Evolutionary conservation across 2,113 vertebrate genomes (phyloP).

Genomic region (Neogale vison): DNA sequence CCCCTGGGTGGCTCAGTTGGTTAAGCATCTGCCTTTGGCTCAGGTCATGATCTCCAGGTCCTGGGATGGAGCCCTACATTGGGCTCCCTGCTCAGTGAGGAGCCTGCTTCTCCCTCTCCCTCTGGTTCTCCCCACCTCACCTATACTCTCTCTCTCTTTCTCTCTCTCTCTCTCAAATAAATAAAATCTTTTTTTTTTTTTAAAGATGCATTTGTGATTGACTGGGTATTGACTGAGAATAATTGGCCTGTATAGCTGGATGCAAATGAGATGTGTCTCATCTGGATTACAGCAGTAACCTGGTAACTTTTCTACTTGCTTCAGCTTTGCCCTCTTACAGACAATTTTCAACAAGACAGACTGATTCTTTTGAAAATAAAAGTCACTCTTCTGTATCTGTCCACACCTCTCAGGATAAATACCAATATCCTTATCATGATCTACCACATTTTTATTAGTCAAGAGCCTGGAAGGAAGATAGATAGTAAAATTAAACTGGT

Average conservation of each 20-base stretch:
- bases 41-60: too few relatives aligned
- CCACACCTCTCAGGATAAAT: background rate
- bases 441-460: background rate
- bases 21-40: too few relatives aligned
- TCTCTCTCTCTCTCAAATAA: background rate
- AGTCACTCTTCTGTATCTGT: background rate
- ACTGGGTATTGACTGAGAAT: background rate
- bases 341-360: background rate
- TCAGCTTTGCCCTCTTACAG: background rate
- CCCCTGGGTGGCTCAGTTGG: too few relatives aligned
- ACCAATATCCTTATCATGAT: background rate
- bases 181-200: background rate
- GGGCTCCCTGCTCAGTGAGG: too few relatives aligned
- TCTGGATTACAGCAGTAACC: background rate
- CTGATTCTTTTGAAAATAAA: background rate
- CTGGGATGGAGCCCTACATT: too few relatives aligned
- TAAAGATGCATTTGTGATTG: background rate
- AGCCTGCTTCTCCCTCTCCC: too few relatives aligned
- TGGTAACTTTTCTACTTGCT: background rate
- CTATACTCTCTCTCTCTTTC: too few relatives aligned
- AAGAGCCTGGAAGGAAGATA: background rate
- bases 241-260: background rate
- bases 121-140: too few relatives aligned
- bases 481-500: background rate
- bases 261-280: background rate